Percentiles rank a stretch among this genome's conserved stretches.
Conservation (phyloP, 2,888 invertebrate genomes). For the Tiliacea citrago region DNA sequence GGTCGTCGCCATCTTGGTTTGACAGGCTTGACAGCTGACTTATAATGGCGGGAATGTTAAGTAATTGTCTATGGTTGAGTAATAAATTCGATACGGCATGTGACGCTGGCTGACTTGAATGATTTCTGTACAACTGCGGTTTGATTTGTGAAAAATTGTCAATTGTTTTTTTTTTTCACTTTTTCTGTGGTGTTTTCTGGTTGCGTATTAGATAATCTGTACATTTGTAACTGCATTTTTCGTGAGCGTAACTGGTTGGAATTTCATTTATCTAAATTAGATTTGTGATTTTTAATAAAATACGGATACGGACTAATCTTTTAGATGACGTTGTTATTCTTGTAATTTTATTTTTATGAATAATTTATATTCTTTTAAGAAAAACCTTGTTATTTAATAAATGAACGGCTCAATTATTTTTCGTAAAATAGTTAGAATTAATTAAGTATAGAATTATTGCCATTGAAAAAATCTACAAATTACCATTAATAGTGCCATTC, state of each 20-base stretch:
- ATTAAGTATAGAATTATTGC: neutral
- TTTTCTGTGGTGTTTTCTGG: neutral
- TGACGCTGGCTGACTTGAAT: constrained; percentile 68
- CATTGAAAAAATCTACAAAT: constrained; percentile 41
- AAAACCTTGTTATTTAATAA: neutral
- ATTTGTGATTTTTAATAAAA: neutral
- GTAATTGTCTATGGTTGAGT: constrained; percentile 81
- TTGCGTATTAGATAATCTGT: constrained; percentile 20
- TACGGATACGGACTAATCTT: neutral
- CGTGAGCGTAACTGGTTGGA: neutral
- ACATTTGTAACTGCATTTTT: constrained; percentile 9
- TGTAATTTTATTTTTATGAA: neutral
- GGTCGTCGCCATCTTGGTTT: constrained; percentile 79
- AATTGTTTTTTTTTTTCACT: constrained; percentile 3
- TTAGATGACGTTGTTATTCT: neutral
- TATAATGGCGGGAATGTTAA: constrained; percentile 77
- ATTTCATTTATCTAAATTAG: constrained; percentile 11
- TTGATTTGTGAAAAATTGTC: constrained; percentile 49
- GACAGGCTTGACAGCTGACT: constrained; percentile 80
- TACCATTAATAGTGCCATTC: constrained; percentile 37
- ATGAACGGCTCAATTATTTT: neutral
- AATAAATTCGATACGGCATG: constrained; percentile 77
- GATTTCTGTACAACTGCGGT: constrained; percentile 68
- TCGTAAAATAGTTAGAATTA: neutral
- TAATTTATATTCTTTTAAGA: neutral